phyloP scores from a whole-genome alignment of 2,888 invertebrate species.

The Drosophila melanosoma region DNA sequence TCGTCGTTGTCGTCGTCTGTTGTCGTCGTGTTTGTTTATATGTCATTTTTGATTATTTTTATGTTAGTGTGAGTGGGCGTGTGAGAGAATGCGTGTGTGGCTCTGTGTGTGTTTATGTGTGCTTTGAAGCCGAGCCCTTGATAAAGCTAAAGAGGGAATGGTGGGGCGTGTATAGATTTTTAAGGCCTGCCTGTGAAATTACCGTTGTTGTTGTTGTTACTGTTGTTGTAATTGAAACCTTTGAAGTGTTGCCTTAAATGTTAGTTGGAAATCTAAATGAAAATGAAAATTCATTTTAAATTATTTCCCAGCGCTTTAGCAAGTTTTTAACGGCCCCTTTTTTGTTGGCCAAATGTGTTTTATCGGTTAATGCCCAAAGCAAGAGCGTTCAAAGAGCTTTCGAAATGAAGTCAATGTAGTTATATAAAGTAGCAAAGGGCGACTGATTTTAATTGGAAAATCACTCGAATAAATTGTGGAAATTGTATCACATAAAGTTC shows the following conservation, averaged over 20 bases:
- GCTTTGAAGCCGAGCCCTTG: neutral
- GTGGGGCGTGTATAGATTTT: constrained; percentile 33
- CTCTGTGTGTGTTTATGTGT: constrained; percentile 1
- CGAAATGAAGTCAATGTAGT: constrained; percentile 7
- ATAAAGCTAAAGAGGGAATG: neutral
- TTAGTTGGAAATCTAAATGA: constrained; percentile 67
- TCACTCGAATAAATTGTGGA: constrained; percentile 3
- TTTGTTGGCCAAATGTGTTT: constrained; percentile 18
- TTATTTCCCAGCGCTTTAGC: constrained; percentile 31
- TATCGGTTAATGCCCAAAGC: constrained; percentile 40
- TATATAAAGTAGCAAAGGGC: constrained; percentile 6
- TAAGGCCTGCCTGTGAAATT: constrained; percentile 4
- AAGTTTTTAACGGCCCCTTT: neutral
- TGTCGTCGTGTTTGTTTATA: constrained; percentile 66
- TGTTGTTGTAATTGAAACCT: constrained; percentile 74
- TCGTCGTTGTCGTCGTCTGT: constrained; percentile 4
- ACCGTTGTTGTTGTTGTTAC: constrained; percentile 1
- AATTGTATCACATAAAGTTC: constrained; percentile 10
- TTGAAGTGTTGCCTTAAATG: constrained; percentile 73
- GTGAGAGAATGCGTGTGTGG: neutral
- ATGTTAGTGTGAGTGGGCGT: constrained; percentile 39
- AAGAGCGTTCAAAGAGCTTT: constrained; percentile 7
- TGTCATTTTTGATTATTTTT: constrained; percentile 74
- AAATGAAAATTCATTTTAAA: constrained; percentile 60
- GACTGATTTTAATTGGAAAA: constrained; percentile 53